Conservation (phyloP, 2,113 vertebrate genomes). For the Pachypanchax playfairii region DNA sequence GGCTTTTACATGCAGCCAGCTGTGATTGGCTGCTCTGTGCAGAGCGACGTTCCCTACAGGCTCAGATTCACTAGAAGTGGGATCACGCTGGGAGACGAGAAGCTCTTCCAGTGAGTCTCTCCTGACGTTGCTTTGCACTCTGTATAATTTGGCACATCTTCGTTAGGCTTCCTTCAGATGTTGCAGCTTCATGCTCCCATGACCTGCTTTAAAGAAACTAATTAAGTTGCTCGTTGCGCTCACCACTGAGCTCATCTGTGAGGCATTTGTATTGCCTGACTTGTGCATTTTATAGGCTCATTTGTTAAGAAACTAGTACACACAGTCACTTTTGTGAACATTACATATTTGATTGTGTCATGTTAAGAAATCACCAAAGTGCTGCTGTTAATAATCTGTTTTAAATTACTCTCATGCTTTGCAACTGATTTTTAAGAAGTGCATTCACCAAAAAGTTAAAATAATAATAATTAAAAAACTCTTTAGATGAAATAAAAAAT, state of each 20-base stretch:
- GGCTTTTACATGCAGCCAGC: slow-evolving; percentile 81
- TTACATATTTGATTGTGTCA: slow-evolving; percentile 58
- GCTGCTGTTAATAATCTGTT: slow-evolving; percentile 40
- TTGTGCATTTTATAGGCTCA: slow-evolving; percentile 49
- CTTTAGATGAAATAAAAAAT: too few relatives aligned
- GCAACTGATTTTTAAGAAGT: slow-evolving; percentile 34
- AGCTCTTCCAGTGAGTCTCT: slow-evolving; percentile 81
- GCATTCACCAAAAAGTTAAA: slow-evolving; percentile 21
- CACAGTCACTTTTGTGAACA: slow-evolving; percentile 44
- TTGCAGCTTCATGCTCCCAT: slow-evolving; percentile 14
- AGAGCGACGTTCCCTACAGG: slow-evolving; percentile 85
- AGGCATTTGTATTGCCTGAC: slow-evolving; percentile 48
- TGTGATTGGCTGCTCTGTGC: slow-evolving; percentile 84
- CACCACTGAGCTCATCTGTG: slow-evolving; percentile 32
- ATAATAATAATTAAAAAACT: too few relatives aligned
- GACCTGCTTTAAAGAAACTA: slow-evolving; percentile 38
- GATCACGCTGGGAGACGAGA: slow-evolving; percentile 80
- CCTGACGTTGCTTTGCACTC: slow-evolving; percentile 18
- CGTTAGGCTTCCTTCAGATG: slow-evolving; percentile 24
- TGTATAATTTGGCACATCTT: slow-evolving; percentile 20
- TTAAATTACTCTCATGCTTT: slow-evolving; percentile 52
- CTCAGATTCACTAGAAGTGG: slow-evolving; percentile 83
- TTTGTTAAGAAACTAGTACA: slow-evolving; percentile 49
- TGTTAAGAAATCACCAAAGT: slow-evolving; percentile 49
- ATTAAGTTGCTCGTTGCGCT: slow-evolving; percentile 42